Evolutionary conservation across 1,140 invertebrate genomes (phyloP).

Genomic region (Penaeus vannamei): DNA sequence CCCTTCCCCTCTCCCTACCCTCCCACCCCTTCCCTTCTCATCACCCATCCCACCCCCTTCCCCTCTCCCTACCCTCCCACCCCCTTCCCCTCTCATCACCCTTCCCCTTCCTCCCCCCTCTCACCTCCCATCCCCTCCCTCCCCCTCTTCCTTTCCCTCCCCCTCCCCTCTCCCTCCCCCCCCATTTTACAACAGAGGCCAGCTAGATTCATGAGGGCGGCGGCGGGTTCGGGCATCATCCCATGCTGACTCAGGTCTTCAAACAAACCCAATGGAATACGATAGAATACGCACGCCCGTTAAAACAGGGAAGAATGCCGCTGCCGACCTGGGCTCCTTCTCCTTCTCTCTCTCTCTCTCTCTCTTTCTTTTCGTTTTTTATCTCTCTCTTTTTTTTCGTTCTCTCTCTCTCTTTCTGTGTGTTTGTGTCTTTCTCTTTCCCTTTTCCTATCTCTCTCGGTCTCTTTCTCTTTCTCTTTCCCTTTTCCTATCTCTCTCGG

Average conservation of each 20-base stretch:
- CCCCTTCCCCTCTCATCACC: background rate
- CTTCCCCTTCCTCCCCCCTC: background rate
- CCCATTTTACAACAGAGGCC: constrained; percentile 47
- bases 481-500: background rate
- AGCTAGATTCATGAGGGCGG: constrained; percentile 49
- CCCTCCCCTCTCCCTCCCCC: background rate
- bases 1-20: background rate
- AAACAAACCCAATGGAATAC: constrained; percentile 65
- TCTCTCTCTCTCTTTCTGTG: background rate
- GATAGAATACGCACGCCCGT: constrained; percentile 59
- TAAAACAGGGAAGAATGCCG: constrained; percentile 52
- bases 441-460: background rate
- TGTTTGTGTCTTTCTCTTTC: background rate
- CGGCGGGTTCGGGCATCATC: constrained; percentile 33
- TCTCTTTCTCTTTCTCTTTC: background rate
- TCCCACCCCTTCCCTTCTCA: background rate
- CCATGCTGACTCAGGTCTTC: constrained; percentile 60
- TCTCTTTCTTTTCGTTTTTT: background rate
- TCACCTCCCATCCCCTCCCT: no score
- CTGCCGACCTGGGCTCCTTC: background rate
- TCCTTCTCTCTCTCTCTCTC: background rate
- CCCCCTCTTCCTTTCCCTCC: background rate
- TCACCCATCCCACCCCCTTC: background rate
- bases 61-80: background rate
- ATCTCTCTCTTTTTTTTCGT: background rate